Evolutionary conservation across 2,888 invertebrate genomes (phyloP).

Genomic region (Achlya flavicornis): DNA sequence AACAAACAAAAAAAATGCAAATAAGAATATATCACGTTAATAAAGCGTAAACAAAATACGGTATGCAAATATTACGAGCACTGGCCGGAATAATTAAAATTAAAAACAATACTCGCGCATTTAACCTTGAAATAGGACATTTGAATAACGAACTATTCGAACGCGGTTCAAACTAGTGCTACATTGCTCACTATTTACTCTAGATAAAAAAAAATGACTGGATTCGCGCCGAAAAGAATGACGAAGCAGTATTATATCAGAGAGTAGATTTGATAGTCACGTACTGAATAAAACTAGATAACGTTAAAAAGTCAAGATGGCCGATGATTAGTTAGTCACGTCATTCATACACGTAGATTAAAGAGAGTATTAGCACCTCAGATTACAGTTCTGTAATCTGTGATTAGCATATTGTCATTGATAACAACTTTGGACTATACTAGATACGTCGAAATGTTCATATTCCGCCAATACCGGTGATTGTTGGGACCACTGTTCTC

Average conservation of each 20-base stretch:
- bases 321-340: not conserved
- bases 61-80: not conserved
- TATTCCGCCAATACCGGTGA: too few relatives aligned
- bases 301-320: constrained; percentile 1
- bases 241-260: constrained; percentile 8
- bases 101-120: not conserved
- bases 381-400: too few relatives aligned
- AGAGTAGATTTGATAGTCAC: not conserved
- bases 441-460: too few relatives aligned
- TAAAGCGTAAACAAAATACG: not conserved
- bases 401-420: too few relatives aligned
- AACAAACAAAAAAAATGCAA: not conserved
- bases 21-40: not conserved
- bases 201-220: constrained; percentile 1
- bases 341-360: not conserved
- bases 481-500: too few relatives aligned
- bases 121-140: constrained; percentile 9
- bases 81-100: not conserved
- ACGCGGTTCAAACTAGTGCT: not conserved
- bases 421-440: too few relatives aligned
- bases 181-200: constrained; percentile 4
- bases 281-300: not conserved
- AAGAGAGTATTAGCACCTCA: too few relatives aligned
- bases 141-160: not conserved
- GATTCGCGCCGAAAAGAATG: constrained; percentile 1